These are phyloP conservation scores for Drosophila greeni DNA, from an alignment of 2,888 invertebrate species.

Conservation along the genomic window DNA sequence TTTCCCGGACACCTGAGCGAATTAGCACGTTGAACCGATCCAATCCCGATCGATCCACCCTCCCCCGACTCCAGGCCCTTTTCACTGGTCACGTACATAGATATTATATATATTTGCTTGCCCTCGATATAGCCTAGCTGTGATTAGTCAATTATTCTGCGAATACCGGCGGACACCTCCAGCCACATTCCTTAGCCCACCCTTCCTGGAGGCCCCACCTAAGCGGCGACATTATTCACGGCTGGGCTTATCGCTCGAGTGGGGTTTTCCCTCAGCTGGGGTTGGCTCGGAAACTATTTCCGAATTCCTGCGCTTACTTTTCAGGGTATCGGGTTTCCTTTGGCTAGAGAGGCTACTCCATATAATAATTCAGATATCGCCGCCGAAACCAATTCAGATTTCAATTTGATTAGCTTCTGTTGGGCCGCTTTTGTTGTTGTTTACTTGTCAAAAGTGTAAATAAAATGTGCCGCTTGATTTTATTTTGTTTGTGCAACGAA, in stretches of 20 bases:
- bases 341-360: not conserved
- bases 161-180: not conserved
- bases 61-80: not conserved
- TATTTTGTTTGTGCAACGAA: constrained; percentile 23
- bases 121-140: not conserved
- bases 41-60: constrained; percentile 15
- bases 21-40: constrained; percentile 25
- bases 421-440: constrained; percentile 12
- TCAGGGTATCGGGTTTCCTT: not conserved
- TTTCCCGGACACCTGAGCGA: constrained; percentile 13
- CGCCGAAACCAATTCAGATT: not conserved
- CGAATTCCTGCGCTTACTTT: constrained; percentile 1
- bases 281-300: constrained; percentile 10
- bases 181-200: constrained; percentile 14
- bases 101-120: not conserved
- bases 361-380: constrained; percentile 3
- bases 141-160: constrained; percentile 8
- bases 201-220: constrained; percentile 4
- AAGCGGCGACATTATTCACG: constrained; percentile 12
- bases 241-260: constrained; percentile 9
- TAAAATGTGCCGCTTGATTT: constrained; percentile 22
- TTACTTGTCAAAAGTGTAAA: constrained; percentile 29
- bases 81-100: not conserved
- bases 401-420: constrained; percentile 13
- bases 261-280: constrained; percentile 17